Base-by-base conservation (phyloP, 1,140 invertebrate species). In the Philopotamus ludificatus region DNA sequence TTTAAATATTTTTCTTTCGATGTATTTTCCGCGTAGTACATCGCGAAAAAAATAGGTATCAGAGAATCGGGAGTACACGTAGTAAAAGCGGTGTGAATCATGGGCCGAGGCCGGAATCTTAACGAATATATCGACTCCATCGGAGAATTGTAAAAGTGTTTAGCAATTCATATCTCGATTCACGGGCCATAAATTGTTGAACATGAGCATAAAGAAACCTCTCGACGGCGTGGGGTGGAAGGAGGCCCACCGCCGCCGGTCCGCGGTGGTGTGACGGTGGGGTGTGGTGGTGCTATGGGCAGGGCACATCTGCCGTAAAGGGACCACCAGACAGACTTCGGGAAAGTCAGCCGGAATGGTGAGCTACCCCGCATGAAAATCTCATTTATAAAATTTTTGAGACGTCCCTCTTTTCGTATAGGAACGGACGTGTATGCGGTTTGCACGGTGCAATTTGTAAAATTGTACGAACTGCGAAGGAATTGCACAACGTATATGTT, bases 91-190 rank as follows among this genome's bases (percentile, higher is more conserved):
- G 28, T 34, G 28, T 34, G 28, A 34, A 34, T 34, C 28, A 34
- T 34, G 28, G 12, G n/a, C 28, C 28, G 4, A 34, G 28, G 4
- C 3, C 23, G 28, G 18, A 55, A 55, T 42, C 54, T 42, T 42
- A 28, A 12, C 54, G 54, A 34, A 22, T 41, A 28, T 57, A 57
- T 57, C 54, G 54, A 57, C 54, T 57, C 42, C 54, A 57, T 57
- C 34, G 54, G 57, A 60, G 53, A 65, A 65, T 65, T 65, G 63
- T 65, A 57, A 57, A 65, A 65, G 54, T 65, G 53, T 57, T 65
- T 65, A 65, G 63, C 20, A 65, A 65, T 65, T 65, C 63, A 65
- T 57, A 65, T 65, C 63, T 42, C 53, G 63, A 65, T 57, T 65
- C 63, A 57, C 63, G 53, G 63, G 28, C 44, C 63, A 65, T 65